Evolutionary conservation across 1,140 invertebrate species (phyloP), one percentile per base, ranked within the genome.

Genomic region (Drosophila baimaii): DNA sequence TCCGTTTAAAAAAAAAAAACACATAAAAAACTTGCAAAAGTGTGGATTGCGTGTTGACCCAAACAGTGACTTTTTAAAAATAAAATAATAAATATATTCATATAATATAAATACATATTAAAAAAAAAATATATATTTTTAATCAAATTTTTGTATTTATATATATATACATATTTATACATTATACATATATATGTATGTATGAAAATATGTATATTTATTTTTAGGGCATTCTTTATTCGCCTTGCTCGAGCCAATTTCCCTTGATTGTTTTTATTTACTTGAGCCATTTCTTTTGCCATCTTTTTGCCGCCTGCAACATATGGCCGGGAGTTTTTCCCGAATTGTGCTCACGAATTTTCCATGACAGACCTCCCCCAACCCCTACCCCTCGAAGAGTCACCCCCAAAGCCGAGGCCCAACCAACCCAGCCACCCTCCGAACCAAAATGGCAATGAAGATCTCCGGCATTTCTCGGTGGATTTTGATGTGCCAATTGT

Each of bases 401-500:
- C 23, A 43, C 33, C 47, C 31, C 71, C 21, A 33, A 23, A 46
- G 15, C 17, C 19, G 15, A 35, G 37, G 19, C 13, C 35, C 23
- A n/a, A 2, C 21, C 15, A 21, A 52, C n/a, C n/a, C n/a, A 33
- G 31, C 43, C 23, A 35, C 25, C 21, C 25, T 15, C 8, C 29
- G 5, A 17, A 31, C 19, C 13, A 1, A 31, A 39, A 23, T 25
- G 51, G n/a, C 77, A 79, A 86, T 90, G 69, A 90, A 89, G 84
- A 90, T 90, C 83, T 88, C 77, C 46, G 70, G 44, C 39, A 37
- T 62, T 69, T 51, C 58, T 54, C 43, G 55, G 51, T 65, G 61
- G 75, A 71, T 72, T 77, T 89, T 89, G 85, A 90, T 89, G 81
- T 89, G 85, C 85, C 85, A 90, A 90, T 89, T 89, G 85, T 85